Conservation (phyloP, 2,888 invertebrate genomes). For the Zelleria hepariella region DNA sequence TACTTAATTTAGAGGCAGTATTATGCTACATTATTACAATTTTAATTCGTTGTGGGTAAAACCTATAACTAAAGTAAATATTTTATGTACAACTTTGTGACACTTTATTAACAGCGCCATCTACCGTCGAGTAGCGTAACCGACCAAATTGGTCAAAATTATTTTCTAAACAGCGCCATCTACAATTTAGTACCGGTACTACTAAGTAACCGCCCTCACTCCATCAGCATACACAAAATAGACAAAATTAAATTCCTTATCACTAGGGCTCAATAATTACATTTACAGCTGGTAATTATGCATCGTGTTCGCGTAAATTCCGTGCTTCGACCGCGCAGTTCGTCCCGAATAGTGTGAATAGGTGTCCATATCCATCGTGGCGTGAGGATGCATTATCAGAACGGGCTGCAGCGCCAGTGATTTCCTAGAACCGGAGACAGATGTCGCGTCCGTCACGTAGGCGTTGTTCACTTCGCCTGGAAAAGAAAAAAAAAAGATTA, state of each 20-base stretch:
- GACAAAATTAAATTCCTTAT: neutral
- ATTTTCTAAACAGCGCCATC: neutral
- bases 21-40: neutral
- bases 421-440: constrained; percentile 87
- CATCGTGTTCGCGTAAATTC: constrained; percentile 76
- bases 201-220: neutral
- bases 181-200: neutral
- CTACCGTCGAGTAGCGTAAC: constrained; percentile 16
- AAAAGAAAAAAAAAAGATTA: constrained; percentile 19
- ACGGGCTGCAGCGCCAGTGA: constrained; percentile 91
- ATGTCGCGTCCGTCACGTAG: constrained; percentile 88
- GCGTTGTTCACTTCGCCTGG: constrained; percentile 91
- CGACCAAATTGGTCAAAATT: no score
- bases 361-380: constrained; percentile 77
- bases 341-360: constrained; percentile 86
- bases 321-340: constrained; percentile 75
- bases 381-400: constrained; percentile 80
- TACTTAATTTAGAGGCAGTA: constrained; percentile 2
- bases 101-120: constrained; percentile 23
- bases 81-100: neutral
- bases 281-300: constrained; percentile 78
- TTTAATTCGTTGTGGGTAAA: constrained; percentile 1
- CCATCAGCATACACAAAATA: neutral
- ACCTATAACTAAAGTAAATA: no score
- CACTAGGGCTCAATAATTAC: neutral